Conservation (phyloP, 2,797 vertebrate species). For the Mastacembelus armatus region DNA sequence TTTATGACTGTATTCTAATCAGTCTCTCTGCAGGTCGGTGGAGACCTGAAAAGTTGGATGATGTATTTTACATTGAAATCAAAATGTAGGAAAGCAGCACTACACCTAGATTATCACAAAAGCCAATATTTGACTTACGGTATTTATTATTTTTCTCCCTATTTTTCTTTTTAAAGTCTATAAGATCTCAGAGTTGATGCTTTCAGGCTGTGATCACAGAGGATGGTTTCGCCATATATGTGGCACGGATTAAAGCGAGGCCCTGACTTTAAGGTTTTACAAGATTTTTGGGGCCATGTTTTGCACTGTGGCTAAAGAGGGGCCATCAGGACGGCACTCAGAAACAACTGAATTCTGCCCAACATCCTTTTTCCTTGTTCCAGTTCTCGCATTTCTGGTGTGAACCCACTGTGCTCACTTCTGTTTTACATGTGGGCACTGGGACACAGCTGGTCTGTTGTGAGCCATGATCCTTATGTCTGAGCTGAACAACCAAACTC, state of each 20-base stretch:
- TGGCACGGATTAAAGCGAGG: too few species aligned
- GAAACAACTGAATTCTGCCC: neutral
- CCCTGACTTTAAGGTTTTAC: too few species aligned
- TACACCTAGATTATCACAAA: slow-evolving; percentile 11
- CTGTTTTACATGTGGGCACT: too few species aligned
- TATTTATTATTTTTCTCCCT: slow-evolving; percentile 19
- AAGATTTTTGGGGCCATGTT: too few species aligned
- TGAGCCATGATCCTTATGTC: neutral
- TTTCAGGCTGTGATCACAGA: neutral
- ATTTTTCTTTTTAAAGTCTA: slow-evolving; percentile 34
- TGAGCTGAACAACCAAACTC: neutral
- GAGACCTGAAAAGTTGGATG: neutral
- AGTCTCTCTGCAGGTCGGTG: slow-evolving; percentile 27
- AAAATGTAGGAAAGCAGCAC: neutral
- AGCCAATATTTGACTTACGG: neutral
- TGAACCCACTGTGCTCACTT: neutral
- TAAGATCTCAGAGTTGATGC: slow-evolving; percentile 2
- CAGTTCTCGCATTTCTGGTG: too few species aligned
- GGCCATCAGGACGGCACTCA: too few species aligned
- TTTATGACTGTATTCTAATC: slow-evolving; percentile 10
- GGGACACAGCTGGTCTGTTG: slow-evolving; percentile 9
- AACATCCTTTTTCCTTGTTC: neutral
- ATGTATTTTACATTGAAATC: neutral
- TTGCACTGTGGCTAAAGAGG: too few species aligned
- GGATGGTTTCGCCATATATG: neutral